Conservation (phyloP, 2,113 vertebrate species). For the Alligator sinensis region DNA sequence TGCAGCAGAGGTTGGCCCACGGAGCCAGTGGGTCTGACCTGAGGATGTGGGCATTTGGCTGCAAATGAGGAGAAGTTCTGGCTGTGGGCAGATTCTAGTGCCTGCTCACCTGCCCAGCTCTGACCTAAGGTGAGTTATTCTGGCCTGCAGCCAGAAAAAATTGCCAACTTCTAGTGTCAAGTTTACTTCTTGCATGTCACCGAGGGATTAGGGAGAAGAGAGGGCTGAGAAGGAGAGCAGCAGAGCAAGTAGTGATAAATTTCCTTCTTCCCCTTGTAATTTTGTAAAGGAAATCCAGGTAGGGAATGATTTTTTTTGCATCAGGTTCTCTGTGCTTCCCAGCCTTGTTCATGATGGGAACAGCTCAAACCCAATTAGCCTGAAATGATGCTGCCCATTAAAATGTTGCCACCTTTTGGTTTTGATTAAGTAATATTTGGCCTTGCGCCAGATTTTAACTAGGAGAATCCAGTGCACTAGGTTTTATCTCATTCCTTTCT, state of each 20-base stretch:
- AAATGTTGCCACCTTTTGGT: neutral
- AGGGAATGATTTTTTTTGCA: fast-evolving
- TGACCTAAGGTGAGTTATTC: no score
- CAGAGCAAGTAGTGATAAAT: neutral
- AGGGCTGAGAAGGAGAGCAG: neutral
- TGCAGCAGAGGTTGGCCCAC: no score
- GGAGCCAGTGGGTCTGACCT: no score
- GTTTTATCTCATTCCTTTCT: fast-evolving
- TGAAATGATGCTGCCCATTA: neutral
- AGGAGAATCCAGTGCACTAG: fast-evolving
- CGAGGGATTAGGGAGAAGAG: neutral
- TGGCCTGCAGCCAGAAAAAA: no score
- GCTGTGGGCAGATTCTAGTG: no score
- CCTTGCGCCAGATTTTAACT: neutral
- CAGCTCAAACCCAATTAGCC: neutral
- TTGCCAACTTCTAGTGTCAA: neutral
- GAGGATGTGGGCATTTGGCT: no score
- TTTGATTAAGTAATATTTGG: neutral
- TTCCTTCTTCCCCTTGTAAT: neutral
- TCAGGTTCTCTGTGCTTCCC: neutral
- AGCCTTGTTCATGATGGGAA: no score
- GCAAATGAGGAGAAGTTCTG: no score
- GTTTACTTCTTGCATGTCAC: neutral
- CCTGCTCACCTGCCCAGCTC: no score
- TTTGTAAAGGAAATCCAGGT: neutral